phyloP scores from a whole-genome alignment of 1,140 invertebrate species.

The Megalonaias nervosa region DNA sequence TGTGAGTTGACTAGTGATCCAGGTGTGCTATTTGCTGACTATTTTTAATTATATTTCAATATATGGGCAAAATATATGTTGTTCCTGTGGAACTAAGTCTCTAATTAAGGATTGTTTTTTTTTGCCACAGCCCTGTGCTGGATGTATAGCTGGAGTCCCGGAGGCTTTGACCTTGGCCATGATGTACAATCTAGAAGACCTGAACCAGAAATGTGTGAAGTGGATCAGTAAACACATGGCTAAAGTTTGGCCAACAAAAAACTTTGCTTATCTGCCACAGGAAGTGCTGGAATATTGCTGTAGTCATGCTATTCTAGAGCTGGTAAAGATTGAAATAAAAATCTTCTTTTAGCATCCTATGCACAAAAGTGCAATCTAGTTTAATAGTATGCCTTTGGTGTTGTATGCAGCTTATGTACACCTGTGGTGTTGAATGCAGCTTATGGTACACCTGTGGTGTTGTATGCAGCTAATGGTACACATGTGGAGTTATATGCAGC shows the following conservation, averaged over 20 bases:
- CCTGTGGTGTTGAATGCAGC: too few relatives aligned
- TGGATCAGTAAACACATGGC: constrained; percentile 90
- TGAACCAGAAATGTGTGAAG: constrained; percentile 86
- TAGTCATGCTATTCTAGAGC: constrained; percentile 78
- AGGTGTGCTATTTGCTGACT: too few relatives aligned
- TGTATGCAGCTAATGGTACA: too few relatives aligned
- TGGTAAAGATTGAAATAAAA: constrained; percentile 70
- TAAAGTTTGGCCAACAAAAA: constrained; percentile 88
- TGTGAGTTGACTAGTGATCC: neutral
- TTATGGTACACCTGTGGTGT: too few relatives aligned
- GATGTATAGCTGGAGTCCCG: constrained; percentile 83
- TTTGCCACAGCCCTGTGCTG: constrained; percentile 80
- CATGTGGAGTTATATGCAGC: too few relatives aligned
- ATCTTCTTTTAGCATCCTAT: neutral
- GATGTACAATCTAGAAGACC: constrained; percentile 88
- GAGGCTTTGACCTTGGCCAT: constrained; percentile 87
- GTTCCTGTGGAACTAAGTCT: neutral
- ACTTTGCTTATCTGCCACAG: constrained; percentile 84
- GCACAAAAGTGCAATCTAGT: neutral
- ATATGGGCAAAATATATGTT: neutral
- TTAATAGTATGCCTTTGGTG: neutral
- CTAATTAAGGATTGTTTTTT: neutral
- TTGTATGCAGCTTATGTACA: neutral
- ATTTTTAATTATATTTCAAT: neutral
- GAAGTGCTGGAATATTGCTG: constrained; percentile 88